Conservation (phyloP, 1,140 invertebrate species). For the Druon quercuslanigerum region DNA sequence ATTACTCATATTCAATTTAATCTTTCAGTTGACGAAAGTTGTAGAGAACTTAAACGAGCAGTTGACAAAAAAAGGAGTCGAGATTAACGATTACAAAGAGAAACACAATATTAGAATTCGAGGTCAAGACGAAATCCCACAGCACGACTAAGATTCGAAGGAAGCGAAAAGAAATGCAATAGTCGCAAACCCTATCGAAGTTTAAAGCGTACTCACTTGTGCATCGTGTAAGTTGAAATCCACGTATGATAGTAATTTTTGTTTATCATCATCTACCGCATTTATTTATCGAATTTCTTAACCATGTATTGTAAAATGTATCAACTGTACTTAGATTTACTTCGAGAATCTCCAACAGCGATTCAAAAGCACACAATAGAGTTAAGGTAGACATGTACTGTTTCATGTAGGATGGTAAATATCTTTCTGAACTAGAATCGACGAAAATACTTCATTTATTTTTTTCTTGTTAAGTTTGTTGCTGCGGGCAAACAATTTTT, state of each 20-base stretch:
- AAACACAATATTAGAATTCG: constrained; percentile 90
- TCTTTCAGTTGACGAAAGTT: constrained; percentile 83
- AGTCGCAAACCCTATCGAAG: constrained; percentile 65
- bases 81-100: constrained; percentile 96
- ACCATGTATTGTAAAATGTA: not conserved
- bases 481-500: not conserved
- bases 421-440: not conserved
- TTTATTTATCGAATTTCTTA: constrained; percentile 6
- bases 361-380: not conserved
- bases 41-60: constrained; percentile 88
- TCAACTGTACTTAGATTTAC: not conserved
- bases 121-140: constrained; percentile 78
- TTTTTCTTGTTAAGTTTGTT: not conserved
- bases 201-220: constrained; percentile 42
- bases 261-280: not conserved
- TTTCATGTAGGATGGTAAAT: too few relatives aligned
- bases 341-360: not conserved
- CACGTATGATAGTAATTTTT: constrained; percentile 9
- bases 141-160: constrained; percentile 70
- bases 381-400: not conserved
- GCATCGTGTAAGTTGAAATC: not conserved
- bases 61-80: constrained; percentile 89
- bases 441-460: not conserved
- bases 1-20: constrained; percentile 35
- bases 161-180: constrained; percentile 78